These are phyloP conservation scores for Rhinopomastus cyanomelas DNA, from an alignment of 2,113 vertebrate species.

Conservation along the genomic window DNA sequence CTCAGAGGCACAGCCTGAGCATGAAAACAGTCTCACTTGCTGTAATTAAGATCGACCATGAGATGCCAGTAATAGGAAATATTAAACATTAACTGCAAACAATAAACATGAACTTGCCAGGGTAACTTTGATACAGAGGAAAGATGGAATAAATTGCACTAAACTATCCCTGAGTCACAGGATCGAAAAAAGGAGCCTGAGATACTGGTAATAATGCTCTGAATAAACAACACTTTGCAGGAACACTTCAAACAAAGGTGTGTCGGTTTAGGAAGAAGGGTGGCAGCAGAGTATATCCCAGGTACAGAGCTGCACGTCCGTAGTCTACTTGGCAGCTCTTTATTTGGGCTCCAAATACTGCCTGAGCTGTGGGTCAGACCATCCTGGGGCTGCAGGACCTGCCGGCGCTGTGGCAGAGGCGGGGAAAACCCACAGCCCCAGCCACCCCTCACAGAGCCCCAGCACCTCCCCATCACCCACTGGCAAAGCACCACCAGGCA, in stretches of 20 bases:
- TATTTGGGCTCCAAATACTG: neutral
- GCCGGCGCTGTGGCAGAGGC: accelerated
- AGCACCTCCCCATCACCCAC: neutral
- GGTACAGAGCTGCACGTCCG: neutral
- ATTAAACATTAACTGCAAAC: conserved; percentile 65
- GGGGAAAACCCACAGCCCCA: neutral
- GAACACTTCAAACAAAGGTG: conserved; percentile 60
- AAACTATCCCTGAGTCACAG: conserved; percentile 51
- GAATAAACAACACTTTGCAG: conserved; percentile 45
- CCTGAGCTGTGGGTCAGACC: neutral
- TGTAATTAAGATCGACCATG: conserved; percentile 47
- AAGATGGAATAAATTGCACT: conserved; percentile 50
- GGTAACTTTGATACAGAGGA: conserved; percentile 5
- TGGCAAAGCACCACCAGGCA: neutral
- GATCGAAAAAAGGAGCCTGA: conserved; percentile 17
- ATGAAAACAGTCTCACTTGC: accelerated
- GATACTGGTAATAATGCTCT: conserved; percentile 49
- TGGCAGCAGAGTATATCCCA: neutral
- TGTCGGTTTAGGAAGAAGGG: conserved; percentile 25
- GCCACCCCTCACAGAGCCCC: accelerated
- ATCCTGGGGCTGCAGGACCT: neutral
- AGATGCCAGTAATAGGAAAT: conserved; percentile 61
- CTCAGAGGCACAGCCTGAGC: neutral
- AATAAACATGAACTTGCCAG: conserved; percentile 57
- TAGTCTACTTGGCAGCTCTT: neutral